These are phyloP conservation scores for Corydoras sp. DNA, from an alignment of 2,113 vertebrate genomes.

Conservation along the genomic window DNA sequence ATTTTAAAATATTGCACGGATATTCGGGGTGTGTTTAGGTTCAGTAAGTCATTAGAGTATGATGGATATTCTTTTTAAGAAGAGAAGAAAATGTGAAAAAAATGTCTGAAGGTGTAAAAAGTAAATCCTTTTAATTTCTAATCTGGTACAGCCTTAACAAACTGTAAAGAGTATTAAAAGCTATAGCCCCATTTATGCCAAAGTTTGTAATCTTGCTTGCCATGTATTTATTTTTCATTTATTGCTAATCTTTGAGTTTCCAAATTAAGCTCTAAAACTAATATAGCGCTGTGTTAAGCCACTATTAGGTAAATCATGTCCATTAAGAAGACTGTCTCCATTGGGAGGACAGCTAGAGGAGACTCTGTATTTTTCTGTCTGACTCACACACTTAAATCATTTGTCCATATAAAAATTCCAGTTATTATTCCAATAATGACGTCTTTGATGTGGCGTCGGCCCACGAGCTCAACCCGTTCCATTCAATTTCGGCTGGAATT, in stretches of 20 bases:
- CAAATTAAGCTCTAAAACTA: background rate
- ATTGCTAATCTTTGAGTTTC: background rate
- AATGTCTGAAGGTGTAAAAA: no score
- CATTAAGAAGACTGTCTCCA: background rate
- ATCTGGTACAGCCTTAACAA: no score
- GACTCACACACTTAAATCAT: slow-evolving; percentile 29
- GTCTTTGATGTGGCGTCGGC: slow-evolving; percentile 36
- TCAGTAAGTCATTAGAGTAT: no score
- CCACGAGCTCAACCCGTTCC: slow-evolving; percentile 29
- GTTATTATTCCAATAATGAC: slow-evolving; percentile 36
- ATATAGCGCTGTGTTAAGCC: background rate
- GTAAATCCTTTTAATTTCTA: no score
- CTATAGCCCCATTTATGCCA: no score
- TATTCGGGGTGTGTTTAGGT: no score
- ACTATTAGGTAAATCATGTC: background rate
- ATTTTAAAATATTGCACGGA: no score
- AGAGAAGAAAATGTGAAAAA: no score
- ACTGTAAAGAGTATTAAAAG: no score
- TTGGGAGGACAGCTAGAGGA: slow-evolving; percentile 2
- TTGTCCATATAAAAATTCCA: slow-evolving; percentile 42
- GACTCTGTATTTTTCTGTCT: slow-evolving; percentile 14
- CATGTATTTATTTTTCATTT: no score
- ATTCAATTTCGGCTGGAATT: slow-evolving; percentile 28
- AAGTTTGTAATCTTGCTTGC: no score
- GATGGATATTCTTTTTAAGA: no score